Evolutionary conservation across 1,140 invertebrate genomes (phyloP).

Genomic region (Nixonia krombeini): DNA sequence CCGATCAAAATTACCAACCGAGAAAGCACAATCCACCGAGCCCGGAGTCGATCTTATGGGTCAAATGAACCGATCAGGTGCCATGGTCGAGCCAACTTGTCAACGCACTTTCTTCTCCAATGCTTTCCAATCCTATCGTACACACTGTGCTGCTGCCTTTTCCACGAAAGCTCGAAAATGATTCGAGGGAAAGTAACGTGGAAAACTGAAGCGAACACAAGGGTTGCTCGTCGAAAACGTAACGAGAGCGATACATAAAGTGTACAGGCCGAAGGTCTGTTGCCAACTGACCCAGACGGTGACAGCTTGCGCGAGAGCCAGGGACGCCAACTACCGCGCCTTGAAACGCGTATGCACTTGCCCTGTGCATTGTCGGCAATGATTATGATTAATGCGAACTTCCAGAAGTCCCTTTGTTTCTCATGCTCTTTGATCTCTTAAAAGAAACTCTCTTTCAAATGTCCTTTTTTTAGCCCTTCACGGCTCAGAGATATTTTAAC

Average conservation of each 20-base stretch:
- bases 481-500: slow-evolving; percentile 9
- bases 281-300: slow-evolving; percentile 68
- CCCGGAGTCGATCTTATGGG: slow-evolving; percentile 64
- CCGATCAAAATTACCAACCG: slow-evolving; percentile 58
- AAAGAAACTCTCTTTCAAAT: slow-evolving; percentile 7
- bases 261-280: slow-evolving; percentile 63
- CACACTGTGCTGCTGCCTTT: slow-evolving; percentile 3
- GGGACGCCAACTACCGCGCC: slow-evolving; percentile 24
- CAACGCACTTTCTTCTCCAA: slow-evolving; percentile 14
- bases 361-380: neutral
- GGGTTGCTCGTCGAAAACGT: slow-evolving; percentile 13
- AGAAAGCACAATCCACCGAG: slow-evolving; percentile 62
- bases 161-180: slow-evolving; percentile 1
- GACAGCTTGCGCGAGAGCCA: slow-evolving; percentile 54
- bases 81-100: slow-evolving; percentile 51
- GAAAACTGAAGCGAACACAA: slow-evolving; percentile 12
- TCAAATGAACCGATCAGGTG: slow-evolving; percentile 63
- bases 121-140: neutral
- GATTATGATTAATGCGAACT: neutral
- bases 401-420: slow-evolving; percentile 14
- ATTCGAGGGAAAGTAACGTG: neutral
- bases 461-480: slow-evolving; percentile 7
- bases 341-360: neutral
- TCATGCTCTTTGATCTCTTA: no score
- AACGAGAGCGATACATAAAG: slow-evolving; percentile 28